These are phyloP conservation scores for Charadrius vociferus DNA, from an alignment of 2,113 vertebrate species.

Conservation along the genomic window DNA sequence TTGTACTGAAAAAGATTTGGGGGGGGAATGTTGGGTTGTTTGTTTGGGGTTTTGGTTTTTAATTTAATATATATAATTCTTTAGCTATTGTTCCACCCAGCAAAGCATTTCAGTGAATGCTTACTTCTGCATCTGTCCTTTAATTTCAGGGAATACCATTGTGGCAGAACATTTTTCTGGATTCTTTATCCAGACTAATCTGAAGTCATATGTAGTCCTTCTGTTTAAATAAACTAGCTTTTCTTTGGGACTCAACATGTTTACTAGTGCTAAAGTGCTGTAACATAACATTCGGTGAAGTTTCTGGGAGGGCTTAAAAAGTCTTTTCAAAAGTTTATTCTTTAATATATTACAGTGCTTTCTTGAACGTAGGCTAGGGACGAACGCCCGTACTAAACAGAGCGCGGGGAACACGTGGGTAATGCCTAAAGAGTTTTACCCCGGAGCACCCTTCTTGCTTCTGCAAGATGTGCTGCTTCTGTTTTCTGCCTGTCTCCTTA, in stretches of 20 bases:
- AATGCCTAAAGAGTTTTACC: not conserved
- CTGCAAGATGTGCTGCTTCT: not conserved
- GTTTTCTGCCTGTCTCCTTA: not conserved
- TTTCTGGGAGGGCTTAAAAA: not conserved
- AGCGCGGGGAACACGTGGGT: not conserved
- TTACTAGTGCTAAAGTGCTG: not conserved
- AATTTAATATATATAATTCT: not conserved
- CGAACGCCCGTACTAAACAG: accelerated
- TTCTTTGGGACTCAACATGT: not conserved
- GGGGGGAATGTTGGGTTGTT: no score
- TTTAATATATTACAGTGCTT: not conserved
- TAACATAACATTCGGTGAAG: not conserved
- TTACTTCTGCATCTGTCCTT: not conserved
- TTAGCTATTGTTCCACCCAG: not conserved
- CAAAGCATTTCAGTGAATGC: not conserved
- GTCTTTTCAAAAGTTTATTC: not conserved
- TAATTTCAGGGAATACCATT: not conserved
- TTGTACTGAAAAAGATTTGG: not conserved
- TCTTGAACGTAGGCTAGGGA: not conserved
- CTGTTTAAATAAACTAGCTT: not conserved
- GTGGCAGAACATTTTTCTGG: not conserved
- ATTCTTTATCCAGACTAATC: not conserved
- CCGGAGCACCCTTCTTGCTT: not conserved
- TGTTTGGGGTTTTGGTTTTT: not conserved
- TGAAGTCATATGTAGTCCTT: not conserved